These are phyloP conservation scores for Xenopus borealis DNA, from an alignment of 2,113 vertebrate genomes.

Conservation along the genomic window DNA sequence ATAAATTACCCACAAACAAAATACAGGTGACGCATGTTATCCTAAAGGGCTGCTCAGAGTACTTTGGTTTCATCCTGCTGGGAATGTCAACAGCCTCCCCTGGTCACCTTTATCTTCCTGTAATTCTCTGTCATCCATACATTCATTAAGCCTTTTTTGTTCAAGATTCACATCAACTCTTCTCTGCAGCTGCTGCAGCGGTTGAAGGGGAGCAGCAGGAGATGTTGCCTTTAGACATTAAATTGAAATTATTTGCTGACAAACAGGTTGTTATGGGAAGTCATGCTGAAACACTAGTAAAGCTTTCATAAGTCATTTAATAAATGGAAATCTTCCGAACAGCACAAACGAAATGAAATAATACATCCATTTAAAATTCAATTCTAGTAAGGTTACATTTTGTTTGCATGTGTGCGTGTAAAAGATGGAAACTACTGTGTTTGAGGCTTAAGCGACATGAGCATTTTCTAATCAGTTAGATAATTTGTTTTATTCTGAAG, in stretches of 20 bases:
- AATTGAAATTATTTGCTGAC: conserved; percentile 35
- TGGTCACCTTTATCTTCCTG: conserved; percentile 21
- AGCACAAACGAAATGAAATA: not conserved
- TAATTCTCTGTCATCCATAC: conserved; percentile 39
- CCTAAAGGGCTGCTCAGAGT: conserved; percentile 3
- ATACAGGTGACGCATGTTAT: conserved; percentile 16
- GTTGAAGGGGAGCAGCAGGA: conserved; percentile 22
- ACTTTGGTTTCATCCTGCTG: conserved; percentile 16
- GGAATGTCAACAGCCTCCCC: conserved; percentile 33
- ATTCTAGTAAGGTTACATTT: not conserved
- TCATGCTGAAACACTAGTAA: conserved; percentile 30
- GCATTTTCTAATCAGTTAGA: not conserved
- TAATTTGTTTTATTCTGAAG: not conserved
- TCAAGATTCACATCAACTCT: conserved; percentile 25
- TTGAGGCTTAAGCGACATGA: not conserved
- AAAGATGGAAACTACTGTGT: not conserved
- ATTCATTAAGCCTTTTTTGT: conserved; percentile 40
- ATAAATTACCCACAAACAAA: conserved; percentile 24
- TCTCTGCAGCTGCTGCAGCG: conserved; percentile 26
- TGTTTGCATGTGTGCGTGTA: conserved; percentile 1
- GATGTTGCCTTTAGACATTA: conserved; percentile 31
- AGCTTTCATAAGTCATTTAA: conserved; percentile 9
- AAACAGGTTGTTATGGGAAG: conserved; percentile 35
- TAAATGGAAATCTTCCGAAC: conserved; percentile 13
- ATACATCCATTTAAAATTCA: not conserved